These are phyloP conservation scores for Cynocephalus volans DNA, from an alignment of 2,113 vertebrate species.

Conservation along the genomic window DNA sequence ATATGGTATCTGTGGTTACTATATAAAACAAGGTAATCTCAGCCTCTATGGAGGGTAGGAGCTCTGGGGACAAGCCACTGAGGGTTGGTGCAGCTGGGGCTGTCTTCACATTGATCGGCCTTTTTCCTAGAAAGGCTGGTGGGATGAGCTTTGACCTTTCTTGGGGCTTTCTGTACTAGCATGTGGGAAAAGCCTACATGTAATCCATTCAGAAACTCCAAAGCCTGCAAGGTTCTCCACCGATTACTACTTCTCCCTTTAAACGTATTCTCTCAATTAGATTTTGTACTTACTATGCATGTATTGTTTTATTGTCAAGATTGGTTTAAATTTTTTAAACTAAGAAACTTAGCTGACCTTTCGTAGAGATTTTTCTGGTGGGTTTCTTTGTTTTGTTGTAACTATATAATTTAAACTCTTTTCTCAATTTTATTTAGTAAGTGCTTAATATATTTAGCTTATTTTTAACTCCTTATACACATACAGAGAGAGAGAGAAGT, in stretches of 20 bases:
- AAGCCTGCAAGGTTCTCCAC: neutral
- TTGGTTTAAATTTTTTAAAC: neutral
- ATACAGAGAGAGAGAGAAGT: neutral
- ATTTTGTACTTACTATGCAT: neutral
- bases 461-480: constrained; percentile 3
- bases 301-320: neutral
- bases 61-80: neutral
- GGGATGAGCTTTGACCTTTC: neutral
- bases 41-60: neutral
- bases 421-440: constrained; percentile 45
- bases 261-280: neutral
- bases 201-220: neutral
- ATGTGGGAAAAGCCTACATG: neutral
- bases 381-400: constrained; percentile 16
- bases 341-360: neutral
- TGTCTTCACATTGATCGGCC: neutral
- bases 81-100: neutral
- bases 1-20: neutral
- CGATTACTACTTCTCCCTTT: neutral
- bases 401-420: constrained; percentile 27
- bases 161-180: neutral
- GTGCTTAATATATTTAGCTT: constrained; percentile 14
- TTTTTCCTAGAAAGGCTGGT: neutral
- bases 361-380: neutral
- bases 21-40: neutral